These are phyloP conservation scores for Epizoanthus stellaris DNA, from an alignment of 92 coral and sea anemone species.

Conservation along the genomic window DNA sequence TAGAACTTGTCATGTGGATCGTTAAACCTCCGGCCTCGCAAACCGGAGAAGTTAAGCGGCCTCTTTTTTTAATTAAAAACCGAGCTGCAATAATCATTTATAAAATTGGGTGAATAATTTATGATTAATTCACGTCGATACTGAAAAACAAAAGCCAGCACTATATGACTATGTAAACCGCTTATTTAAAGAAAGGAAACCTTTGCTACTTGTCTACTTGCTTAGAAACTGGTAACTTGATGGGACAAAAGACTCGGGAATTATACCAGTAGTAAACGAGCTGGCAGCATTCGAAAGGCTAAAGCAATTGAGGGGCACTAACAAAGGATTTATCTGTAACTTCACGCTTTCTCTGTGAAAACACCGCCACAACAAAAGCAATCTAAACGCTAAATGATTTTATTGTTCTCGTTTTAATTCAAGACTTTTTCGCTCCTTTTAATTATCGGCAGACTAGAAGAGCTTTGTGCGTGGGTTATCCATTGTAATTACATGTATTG, in stretches of 20 bases:
- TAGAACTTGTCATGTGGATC: neutral
- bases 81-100: slow-evolving; percentile 31
- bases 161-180: too few species aligned
- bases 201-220: neutral
- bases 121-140: slow-evolving; percentile 17
- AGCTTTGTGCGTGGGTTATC: slow-evolving; percentile 64
- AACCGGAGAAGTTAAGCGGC: neutral
- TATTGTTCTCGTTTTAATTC: slow-evolving; percentile 89
- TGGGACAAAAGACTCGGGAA: neutral
- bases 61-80: slow-evolving; percentile 35
- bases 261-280: neutral
- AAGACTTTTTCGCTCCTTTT: slow-evolving; percentile 82
- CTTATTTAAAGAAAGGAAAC: neutral
- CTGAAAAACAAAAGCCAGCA: neutral
- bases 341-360: slow-evolving; percentile 68
- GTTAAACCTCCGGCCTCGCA: neutral
- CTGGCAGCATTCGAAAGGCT: slow-evolving; percentile 38
- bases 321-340: slow-evolving; percentile 56
- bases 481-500: slow-evolving; percentile 85
- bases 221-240: neutral
- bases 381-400: slow-evolving; percentile 85
- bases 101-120: slow-evolving; percentile 30
- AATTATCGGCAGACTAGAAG: slow-evolving; percentile 72
- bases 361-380: slow-evolving; percentile 82
- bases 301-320: slow-evolving; percentile 24